Percentiles rank a stretch among this genome's conserved stretches.
phyloP scores from a whole-genome alignment of 1,140 invertebrate genomes.

The Cotesia chilonis region DNA sequence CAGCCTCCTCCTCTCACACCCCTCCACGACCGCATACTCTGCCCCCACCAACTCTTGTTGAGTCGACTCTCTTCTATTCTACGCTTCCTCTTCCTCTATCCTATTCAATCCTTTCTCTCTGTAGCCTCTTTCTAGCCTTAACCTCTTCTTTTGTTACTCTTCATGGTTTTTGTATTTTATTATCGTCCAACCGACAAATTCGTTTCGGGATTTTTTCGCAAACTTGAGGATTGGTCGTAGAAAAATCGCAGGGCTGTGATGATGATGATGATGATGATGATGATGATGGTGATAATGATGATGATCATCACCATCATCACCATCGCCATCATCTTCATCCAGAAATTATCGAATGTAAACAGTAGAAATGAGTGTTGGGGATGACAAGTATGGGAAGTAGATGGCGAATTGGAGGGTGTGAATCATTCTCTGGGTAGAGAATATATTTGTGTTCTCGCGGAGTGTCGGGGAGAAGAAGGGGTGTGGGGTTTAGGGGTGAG shows the following conservation, averaged over 20 bases:
- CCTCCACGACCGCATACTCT: conserved; percentile 41
- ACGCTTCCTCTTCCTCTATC: conserved; percentile 35
- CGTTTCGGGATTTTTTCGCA: too few relatives aligned
- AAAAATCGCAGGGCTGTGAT: too few relatives aligned
- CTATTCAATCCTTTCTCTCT: conserved; percentile 37
- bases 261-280: too few relatives aligned
- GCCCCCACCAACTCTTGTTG: conserved; percentile 45
- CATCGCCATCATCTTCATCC: too few relatives aligned
- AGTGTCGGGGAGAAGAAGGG: background rate
- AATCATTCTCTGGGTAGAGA: background rate
- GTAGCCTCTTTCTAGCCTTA: conserved; percentile 30
- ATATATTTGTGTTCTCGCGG: background rate
- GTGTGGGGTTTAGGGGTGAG: conserved; percentile 10
- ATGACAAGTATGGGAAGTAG: conserved; percentile 31
- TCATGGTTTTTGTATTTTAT: too few relatives aligned
- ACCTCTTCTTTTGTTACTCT: background rate
- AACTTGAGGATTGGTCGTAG: too few relatives aligned
- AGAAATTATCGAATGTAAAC: conserved; percentile 10
- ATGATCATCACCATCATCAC: too few relatives aligned
- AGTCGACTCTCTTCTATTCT: conserved; percentile 36
- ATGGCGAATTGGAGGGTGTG: too few relatives aligned
- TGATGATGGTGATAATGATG: too few relatives aligned
- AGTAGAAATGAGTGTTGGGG: conserved; percentile 20
- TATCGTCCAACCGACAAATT: too few relatives aligned
- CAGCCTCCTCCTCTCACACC: conserved; percentile 46